Evolutionary conservation across 2,113 vertebrate species (phyloP), one percentile per base, ranked within the genome.

Genomic region (Speoplatyrhinus poulsoni): DNA sequence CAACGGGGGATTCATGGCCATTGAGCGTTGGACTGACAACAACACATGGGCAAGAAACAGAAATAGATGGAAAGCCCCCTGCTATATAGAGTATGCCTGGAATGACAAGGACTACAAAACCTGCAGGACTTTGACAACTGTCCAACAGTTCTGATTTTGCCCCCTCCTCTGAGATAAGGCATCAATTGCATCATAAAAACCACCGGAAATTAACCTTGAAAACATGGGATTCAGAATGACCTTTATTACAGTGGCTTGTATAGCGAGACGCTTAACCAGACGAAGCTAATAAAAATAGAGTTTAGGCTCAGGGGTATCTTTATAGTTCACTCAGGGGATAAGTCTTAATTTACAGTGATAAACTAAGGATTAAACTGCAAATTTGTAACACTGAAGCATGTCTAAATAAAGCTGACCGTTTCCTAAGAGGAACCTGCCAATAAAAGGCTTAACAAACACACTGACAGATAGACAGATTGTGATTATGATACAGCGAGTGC

Each of bases 141-240:
- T 79, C 74, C 71, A 83, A 75, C 74, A 63, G 47, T 59, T 64
- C 66, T 72, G 71, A 78, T 60, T 56, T 73, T 56, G 47, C 55
- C 60, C 75, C 68, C 77, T 36, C 19, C 19, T 19, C 19, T 19
- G 19, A 19, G 19, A 19, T 19, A 62, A 78, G 17, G 66, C 67
- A 82, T 82, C 70, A 80, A 80, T 84, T 64, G 65, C 76, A 50
- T 47, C 69, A 26, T 64, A 75, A 81, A 90, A 68, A 69, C 77
- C 74, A 41, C 76, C 71, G 65, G 54, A 77, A 88, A 85, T 87
- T 77, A 90, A 90, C 82, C 83, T 74, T 70, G 77, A 55, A 63
- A 70, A 41, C 17, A 58, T 15, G 71, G 69, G 80, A 83, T 70
- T 82, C 62, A 82, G 66, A 73, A 26, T 60, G 56, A 71, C 60